A percentile compares a stretch with the other conserved stretches of the same genome.
phyloP scores from a whole-genome alignment of 2,888 invertebrate species.

The Macrosoma leucophasiata region DNA sequence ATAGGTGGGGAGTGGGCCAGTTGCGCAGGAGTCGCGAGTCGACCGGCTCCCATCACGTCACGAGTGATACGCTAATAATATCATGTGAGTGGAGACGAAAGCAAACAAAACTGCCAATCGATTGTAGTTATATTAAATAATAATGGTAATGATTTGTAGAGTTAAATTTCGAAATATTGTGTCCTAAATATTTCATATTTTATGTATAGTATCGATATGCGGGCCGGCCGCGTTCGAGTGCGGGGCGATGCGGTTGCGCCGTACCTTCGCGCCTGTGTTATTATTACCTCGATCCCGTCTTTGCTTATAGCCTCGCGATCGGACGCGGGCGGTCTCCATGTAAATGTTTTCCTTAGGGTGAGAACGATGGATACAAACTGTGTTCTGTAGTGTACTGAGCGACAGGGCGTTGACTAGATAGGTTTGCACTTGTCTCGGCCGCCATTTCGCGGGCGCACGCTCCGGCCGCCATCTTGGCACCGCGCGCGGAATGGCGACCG shows the following conservation, averaged over 20 bases:
- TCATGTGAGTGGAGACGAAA: slow-evolving; percentile 49
- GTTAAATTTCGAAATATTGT: slow-evolving; percentile 64
- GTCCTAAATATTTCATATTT: slow-evolving; percentile 61
- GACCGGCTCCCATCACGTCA: slow-evolving; percentile 31
- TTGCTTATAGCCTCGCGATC: slow-evolving; percentile 32
- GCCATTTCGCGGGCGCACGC: slow-evolving; percentile 24
- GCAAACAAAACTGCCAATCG: slow-evolving; percentile 72
- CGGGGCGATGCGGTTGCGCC: background rate
- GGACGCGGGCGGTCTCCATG: slow-evolving; percentile 37
- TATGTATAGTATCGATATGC: slow-evolving; percentile 63
- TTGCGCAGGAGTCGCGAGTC: slow-evolving; percentile 9
- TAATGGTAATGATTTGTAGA: slow-evolving; percentile 67
- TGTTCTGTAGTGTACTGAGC: slow-evolving; percentile 71
- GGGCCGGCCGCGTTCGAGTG: slow-evolving; percentile 38
- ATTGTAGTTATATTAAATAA: slow-evolving; percentile 64
- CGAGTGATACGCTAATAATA: slow-evolving; percentile 47
- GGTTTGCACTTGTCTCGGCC: slow-evolving; percentile 46
- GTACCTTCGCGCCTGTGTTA: background rate
- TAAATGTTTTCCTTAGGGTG: slow-evolving; percentile 58
- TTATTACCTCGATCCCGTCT: slow-evolving; percentile 23
- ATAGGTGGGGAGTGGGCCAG: slow-evolving; percentile 18
- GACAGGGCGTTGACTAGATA: slow-evolving; percentile 67
- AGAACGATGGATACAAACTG: slow-evolving; percentile 68
- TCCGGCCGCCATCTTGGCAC: slow-evolving; percentile 17
- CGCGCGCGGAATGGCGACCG: slow-evolving; percentile 30